Conservation (phyloP, 2,797 vertebrate species). For the Poecilia wingei region DNA sequence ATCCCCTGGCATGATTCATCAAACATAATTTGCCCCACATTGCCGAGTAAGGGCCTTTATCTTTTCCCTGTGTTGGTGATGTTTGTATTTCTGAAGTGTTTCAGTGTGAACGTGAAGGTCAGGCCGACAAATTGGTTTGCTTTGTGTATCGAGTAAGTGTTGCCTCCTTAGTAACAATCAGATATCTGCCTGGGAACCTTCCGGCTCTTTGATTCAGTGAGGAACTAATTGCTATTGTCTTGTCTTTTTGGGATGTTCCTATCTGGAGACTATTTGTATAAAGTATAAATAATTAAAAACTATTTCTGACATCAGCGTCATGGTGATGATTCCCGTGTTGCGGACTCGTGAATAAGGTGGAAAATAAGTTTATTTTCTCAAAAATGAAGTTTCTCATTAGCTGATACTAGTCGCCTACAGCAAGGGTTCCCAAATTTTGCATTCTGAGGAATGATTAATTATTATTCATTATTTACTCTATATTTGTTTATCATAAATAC, state of each 20-base stretch:
- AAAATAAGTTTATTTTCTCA: neutral
- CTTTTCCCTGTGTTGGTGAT: constrained; percentile 40
- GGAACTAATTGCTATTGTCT: constrained; percentile 18
- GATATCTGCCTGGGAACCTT: constrained; percentile 21
- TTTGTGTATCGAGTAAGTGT: constrained; percentile 38
- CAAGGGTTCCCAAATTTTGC: neutral
- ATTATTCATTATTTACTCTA: neutral
- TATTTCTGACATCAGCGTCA: neutral
- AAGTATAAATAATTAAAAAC: neutral
- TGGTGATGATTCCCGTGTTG: neutral
- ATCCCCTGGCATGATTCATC: constrained; percentile 52
- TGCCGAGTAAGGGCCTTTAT: constrained; percentile 35
- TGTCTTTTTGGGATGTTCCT: neutral
- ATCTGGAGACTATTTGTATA: neutral
- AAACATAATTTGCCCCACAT: constrained; percentile 52
- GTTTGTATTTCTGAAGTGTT: constrained; percentile 42
- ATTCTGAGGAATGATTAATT: neutral
- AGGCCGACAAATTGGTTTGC: constrained; percentile 38
- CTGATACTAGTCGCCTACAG: neutral
- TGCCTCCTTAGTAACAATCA: constrained; percentile 45
- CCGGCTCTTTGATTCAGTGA: constrained; percentile 17
- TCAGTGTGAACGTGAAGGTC: constrained; percentile 41
- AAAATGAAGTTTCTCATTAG: neutral
- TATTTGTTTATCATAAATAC: neutral
- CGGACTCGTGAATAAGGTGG: neutral